Conservation (phyloP, 2,888 invertebrate species). For the Orthosia gracilis region DNA sequence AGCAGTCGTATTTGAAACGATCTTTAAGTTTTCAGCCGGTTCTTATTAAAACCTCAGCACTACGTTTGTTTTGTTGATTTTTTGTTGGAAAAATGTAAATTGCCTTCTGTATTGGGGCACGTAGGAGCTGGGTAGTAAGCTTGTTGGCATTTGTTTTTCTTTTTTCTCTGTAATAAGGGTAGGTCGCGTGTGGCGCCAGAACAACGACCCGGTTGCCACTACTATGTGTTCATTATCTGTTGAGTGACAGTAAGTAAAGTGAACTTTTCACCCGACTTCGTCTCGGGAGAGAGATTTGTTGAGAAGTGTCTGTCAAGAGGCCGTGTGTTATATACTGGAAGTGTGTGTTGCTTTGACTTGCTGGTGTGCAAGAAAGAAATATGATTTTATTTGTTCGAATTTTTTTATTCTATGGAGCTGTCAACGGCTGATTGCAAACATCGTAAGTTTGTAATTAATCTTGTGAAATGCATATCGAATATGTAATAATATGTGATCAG, state of each 20-base stretch:
- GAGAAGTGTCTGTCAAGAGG: background rate
- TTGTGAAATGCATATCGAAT: too few relatives aligned
- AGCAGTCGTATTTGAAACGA: constrained; percentile 71
- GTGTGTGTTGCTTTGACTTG: background rate
- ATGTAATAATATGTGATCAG: too few relatives aligned
- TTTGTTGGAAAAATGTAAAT: constrained; percentile 74
- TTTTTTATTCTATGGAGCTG: too few relatives aligned
- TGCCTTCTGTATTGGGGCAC: constrained; percentile 74
- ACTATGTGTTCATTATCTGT: constrained; percentile 56
- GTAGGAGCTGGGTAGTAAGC: constrained; percentile 57
- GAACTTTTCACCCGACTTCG: constrained; percentile 26
- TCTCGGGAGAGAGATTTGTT: constrained; percentile 29
- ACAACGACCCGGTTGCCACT: constrained; percentile 76
- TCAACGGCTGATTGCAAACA: too few relatives aligned
- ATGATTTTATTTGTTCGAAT: background rate
- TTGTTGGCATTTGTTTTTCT: constrained; percentile 68
- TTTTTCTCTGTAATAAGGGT: constrained; percentile 75
- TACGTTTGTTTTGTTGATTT: constrained; percentile 64
- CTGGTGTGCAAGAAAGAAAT: background rate
- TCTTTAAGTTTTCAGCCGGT: constrained; percentile 68
- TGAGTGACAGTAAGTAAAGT: constrained; percentile 52
- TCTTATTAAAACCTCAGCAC: constrained; percentile 74
- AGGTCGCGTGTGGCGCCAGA: constrained; percentile 74
- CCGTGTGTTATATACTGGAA: background rate
- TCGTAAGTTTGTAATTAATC: too few relatives aligned